Evolutionary conservation across 2,113 vertebrate species (phyloP).

Genomic region (Pelecanoides urinatrix): DNA sequence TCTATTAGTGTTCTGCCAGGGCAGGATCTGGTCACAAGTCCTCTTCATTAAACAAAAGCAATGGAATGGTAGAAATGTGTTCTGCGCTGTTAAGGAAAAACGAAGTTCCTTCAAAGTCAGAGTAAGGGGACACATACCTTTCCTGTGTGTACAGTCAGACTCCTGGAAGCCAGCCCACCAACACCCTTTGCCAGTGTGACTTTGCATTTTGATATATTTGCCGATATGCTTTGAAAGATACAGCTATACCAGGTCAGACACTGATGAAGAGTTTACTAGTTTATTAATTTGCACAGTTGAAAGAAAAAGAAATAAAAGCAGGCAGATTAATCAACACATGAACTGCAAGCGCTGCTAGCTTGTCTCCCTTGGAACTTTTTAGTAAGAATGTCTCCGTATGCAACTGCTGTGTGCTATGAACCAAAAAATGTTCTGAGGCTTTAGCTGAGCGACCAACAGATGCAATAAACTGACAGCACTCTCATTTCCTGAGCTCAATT

Average conservation of each 20-base stretch:
- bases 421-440: neutral
- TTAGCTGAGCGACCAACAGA: neutral
- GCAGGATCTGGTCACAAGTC: neutral
- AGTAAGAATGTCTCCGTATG: rapidly evolving
- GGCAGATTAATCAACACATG: neutral
- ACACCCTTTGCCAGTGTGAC: neutral
- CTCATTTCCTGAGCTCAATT: neutral
- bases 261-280: neutral
- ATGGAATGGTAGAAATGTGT: rapidly evolving
- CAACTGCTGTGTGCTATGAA: neutral
- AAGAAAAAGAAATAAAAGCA: neutral
- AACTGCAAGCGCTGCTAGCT: neutral
- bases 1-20: neutral
- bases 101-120: neutral
- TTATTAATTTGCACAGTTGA: neutral
- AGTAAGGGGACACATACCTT: neutral
- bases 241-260: neutral
- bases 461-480: neutral
- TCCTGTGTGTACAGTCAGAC: neutral
- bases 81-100: neutral
- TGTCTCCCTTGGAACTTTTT: neutral
- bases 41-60: neutral
- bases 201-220: neutral
- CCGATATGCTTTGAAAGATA: neutral
- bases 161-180: neutral